A percentile compares a stretch with the other conserved stretches of the same genome.
These are phyloP conservation scores for Cirrhinus mrigala DNA, from an alignment of 2,797 vertebrate species.

Conservation along the genomic window DNA sequence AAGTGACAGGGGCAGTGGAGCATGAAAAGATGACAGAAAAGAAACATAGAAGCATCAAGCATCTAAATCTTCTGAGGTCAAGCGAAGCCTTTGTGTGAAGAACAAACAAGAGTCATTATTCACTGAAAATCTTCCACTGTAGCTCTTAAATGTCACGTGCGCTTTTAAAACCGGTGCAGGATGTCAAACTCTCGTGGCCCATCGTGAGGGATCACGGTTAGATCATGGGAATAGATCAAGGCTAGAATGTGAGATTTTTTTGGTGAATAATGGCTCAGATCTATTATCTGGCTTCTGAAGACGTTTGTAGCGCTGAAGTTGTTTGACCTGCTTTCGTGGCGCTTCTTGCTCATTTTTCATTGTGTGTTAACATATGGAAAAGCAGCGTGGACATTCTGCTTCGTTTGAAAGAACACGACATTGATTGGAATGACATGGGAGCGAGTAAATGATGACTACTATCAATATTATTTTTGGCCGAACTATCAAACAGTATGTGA, in stretches of 20 bases:
- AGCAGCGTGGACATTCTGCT: background rate
- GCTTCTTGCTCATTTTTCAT: background rate
- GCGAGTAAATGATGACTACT: background rate
- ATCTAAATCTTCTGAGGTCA: background rate
- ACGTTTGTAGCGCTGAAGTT: no score
- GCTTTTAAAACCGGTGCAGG: background rate
- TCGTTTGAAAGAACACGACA: background rate
- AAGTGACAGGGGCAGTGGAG: background rate
- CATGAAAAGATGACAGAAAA: background rate
- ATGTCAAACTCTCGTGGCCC: background rate
- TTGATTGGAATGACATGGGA: conserved; percentile 5
- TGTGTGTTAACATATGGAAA: background rate
- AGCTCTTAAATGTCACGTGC: background rate
- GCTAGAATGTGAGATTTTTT: background rate
- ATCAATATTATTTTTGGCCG: conserved; percentile 10
- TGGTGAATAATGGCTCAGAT: background rate
- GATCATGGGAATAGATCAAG: no score
- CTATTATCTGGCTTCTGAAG: background rate
- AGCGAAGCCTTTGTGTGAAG: background rate
- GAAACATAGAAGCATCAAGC: background rate
- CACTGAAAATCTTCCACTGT: background rate
- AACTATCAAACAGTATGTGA: conserved; percentile 5
- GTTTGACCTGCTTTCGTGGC: background rate
- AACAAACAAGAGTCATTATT: background rate
- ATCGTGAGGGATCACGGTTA: background rate